Percentiles rank a stretch among this genome's conserved stretches.
These are phyloP conservation scores for Rhaphigaster nebulosa DNA, from an alignment of 2,888 invertebrate genomes.

Conservation along the genomic window DNA sequence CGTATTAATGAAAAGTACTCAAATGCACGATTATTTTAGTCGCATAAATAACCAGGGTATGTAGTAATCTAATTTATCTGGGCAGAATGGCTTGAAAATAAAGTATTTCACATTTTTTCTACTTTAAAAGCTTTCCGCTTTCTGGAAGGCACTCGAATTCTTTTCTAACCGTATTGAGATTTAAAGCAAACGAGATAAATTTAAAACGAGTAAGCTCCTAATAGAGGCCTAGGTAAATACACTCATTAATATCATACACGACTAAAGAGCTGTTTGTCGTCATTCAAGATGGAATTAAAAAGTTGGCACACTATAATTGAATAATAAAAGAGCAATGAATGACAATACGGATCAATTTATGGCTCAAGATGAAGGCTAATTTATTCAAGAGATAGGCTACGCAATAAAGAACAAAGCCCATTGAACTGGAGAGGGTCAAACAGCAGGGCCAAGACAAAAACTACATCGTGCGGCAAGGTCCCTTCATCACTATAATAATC, in stretches of 20 bases:
- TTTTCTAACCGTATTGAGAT: not conserved
- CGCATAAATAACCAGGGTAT: no score
- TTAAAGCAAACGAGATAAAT: not conserved
- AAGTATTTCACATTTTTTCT: not conserved
- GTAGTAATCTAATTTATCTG: no score
- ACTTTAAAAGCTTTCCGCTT: no score
- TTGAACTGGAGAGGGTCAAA: not conserved
- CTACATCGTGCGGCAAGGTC: not conserved
- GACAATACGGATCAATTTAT: not conserved
- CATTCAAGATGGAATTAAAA: not conserved
- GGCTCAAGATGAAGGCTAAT: not conserved
- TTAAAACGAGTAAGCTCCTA: not conserved
- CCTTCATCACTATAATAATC: not conserved
- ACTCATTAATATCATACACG: not conserved
- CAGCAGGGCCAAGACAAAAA: not conserved
- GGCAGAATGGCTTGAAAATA: no score
- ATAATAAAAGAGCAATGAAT: slow-evolving; percentile 39
- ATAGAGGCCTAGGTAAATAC: not conserved
- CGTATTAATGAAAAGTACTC: no score
- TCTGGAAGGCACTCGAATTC: no score
- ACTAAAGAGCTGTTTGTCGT: not conserved
- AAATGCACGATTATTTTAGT: no score
- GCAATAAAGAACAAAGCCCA: slow-evolving; percentile 29
- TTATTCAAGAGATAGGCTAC: not conserved
- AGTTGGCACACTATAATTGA: not conserved